A percentile compares a stretch with the other conserved stretches of the same genome.
Conservation (phyloP, 2,888 invertebrate genomes). For the Thymelicus lineola region DNA sequence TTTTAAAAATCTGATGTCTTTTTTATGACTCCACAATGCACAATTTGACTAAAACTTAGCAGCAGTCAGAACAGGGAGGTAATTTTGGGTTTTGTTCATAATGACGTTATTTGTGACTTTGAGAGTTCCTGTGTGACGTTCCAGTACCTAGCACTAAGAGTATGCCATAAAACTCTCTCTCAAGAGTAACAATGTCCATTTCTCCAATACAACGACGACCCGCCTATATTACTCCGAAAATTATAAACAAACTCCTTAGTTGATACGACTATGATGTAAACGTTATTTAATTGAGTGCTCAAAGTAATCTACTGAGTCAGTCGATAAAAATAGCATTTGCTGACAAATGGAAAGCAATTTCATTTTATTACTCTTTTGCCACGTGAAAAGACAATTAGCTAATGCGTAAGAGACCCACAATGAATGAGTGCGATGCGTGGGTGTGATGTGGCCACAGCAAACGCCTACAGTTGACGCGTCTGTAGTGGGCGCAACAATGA, state of each 20-base stretch:
- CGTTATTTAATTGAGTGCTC: neutral
- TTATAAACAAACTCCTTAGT: neutral
- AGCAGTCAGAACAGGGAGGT: too few relatives aligned
- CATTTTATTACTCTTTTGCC: constrained; percentile 10
- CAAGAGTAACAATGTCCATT: neutral
- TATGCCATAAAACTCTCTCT: too few relatives aligned
- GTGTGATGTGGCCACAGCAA: constrained; percentile 29
- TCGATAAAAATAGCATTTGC: constrained; percentile 2
- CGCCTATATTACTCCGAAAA: neutral
- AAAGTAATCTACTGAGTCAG: neutral
- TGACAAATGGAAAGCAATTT: constrained; percentile 6
- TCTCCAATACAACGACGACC: neutral
- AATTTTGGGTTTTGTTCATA: too few relatives aligned
- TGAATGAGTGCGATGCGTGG: constrained; percentile 11
- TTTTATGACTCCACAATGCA: too few relatives aligned
- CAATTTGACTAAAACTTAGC: too few relatives aligned
- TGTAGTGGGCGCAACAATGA: constrained; percentile 41
- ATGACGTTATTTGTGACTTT: too few relatives aligned
- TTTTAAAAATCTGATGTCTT: too few relatives aligned
- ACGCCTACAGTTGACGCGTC: constrained; percentile 9
- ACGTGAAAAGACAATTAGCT: constrained; percentile 8
- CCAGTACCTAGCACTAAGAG: too few relatives aligned
- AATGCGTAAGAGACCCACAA: constrained; percentile 2
- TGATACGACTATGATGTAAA: neutral
- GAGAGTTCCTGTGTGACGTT: too few relatives aligned